Conservation (phyloP, 1,140 invertebrate genomes). For the Zaprionus ghesquierei region DNA sequence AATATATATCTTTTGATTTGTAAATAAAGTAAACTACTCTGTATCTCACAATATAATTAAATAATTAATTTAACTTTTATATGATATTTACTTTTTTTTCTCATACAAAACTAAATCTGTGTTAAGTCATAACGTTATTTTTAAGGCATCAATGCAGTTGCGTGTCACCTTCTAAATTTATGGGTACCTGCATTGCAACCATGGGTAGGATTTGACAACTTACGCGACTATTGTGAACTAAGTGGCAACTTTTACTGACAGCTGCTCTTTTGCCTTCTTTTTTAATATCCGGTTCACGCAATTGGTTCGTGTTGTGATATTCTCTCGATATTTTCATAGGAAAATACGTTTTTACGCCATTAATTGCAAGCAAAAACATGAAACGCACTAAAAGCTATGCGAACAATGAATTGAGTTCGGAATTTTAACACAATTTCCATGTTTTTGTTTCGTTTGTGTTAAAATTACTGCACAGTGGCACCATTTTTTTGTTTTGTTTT, state of each 20-base stretch:
- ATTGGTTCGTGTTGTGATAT: slow-evolving; percentile 59
- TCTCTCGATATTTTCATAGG: slow-evolving; percentile 27
- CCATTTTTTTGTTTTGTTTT: slow-evolving; percentile 35
- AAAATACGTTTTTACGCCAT: slow-evolving; percentile 37
- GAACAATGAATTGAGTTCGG: neutral
- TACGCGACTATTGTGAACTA: slow-evolving; percentile 14
- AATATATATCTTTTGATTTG: too few species aligned
- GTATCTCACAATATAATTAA: too few species aligned
- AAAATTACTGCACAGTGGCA: slow-evolving; percentile 6
- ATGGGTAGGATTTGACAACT: slow-evolving; percentile 14
- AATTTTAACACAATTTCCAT: neutral
- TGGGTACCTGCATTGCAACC: slow-evolving; percentile 13
- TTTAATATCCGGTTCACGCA: slow-evolving; percentile 74
- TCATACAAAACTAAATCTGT: neutral
- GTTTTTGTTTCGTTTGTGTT: slow-evolving; percentile 35
- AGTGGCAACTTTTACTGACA: slow-evolving; percentile 37
- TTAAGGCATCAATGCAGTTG: too few species aligned
- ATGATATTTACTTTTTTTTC: too few species aligned
- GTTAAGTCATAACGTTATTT: neutral
- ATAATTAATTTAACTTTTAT: too few species aligned
- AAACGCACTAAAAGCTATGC: neutral
- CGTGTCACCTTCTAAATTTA: neutral
- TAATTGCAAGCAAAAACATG: slow-evolving; percentile 39
- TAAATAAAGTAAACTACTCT: too few species aligned
- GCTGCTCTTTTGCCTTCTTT: slow-evolving; percentile 57